A percentile compares a stretch with the other conserved stretches of the same genome.
phyloP scores from a whole-genome alignment of 2,113 vertebrate genomes.

The Pithys albifrons region DNA sequence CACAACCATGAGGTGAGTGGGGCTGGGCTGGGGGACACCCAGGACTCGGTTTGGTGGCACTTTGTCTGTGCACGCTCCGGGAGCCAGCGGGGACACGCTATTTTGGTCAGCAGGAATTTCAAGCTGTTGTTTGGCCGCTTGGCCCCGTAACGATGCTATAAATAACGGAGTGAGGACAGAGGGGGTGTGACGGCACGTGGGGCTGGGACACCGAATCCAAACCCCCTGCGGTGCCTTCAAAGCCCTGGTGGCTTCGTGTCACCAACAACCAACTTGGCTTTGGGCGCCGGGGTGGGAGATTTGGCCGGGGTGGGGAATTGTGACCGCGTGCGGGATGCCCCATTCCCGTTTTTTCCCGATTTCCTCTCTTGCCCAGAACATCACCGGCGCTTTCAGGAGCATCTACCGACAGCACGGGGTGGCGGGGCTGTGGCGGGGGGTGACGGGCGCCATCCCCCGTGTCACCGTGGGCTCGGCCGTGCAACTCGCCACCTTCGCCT shows the following conservation, averaged over 20 bases:
- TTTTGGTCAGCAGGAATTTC: neutral
- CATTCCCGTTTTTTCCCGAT: accelerated
- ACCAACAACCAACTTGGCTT: accelerated
- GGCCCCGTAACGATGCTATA: neutral
- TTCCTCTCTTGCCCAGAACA: conserved; percentile 73
- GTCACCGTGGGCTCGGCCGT: conserved; percentile 91
- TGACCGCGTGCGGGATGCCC: accelerated
- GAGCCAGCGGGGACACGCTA: neutral
- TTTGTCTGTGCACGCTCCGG: accelerated
- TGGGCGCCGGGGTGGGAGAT: accelerated
- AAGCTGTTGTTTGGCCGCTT: neutral
- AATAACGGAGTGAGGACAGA: neutral
- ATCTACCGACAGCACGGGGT: conserved; percentile 90
- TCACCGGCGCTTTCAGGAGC: conserved; percentile 80
- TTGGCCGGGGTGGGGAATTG: neutral
- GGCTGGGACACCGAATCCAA: neutral
- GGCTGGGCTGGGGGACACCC: neutral
- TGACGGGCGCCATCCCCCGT: conserved; percentile 87
- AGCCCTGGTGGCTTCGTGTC: neutral
- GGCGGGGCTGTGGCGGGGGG: conserved; percentile 89
- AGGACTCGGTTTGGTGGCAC: neutral
- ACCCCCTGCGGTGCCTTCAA: neutral
- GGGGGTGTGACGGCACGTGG: neutral
- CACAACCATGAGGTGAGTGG: conserved; percentile 89
- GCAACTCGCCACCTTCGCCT: conserved; percentile 90